Base-by-base conservation (phyloP, 2,113 vertebrate genomes). In the Synchiropus splendidus region DNA sequence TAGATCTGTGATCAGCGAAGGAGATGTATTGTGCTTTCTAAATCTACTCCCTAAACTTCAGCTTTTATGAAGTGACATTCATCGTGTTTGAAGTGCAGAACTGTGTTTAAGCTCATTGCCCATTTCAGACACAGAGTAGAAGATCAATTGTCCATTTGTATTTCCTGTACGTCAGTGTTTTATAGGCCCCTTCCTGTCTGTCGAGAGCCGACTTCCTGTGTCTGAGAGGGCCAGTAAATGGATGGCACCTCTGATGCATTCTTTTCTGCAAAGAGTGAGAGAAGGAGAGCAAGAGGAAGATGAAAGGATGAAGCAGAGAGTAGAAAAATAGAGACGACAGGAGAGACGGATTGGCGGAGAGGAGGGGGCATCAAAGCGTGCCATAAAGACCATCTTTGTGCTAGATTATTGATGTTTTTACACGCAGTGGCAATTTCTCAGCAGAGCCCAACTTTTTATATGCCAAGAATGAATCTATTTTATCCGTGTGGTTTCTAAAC, bases 141-240 rank as follows among this genome's bases (percentile, higher is more conserved):
- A 65, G 72, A 82, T 82, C 72, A 79, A 64, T 72, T 77, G 79
- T 77, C 61, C 65, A 40, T 61, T 67, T 72, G 70, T 67, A 72
- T 75, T 82, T 80, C 77, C 80, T 77, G 74, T 72, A 77, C 77
- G 80, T 80, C 77, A 82, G 69, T 64, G 61, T 82, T 80, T 82
- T 80, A 78, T 82, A 61, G 71, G 71, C 75, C 63, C 35, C 70
- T 80, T 82, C 77, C 80, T 82, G 75, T 82, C 74, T 74, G 73
- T 63, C 49, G 65, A 75, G 75, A 48, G 61, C 72, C 54, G 54
- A 82, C 77, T 82, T 80, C 77, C 80, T 80, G 70, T 77, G 70
- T 79, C 71, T 74, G 70, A 67, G 74, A 74, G 65, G 64, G 71
- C 45, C 62, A 61, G 64, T 70, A 82, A 78, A 80, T 82, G 65